A percentile compares a stretch with the other conserved stretches of the same genome.
phyloP scores from a whole-genome alignment of 1,140 invertebrate species.

The Melipona quadrifasciata region DNA sequence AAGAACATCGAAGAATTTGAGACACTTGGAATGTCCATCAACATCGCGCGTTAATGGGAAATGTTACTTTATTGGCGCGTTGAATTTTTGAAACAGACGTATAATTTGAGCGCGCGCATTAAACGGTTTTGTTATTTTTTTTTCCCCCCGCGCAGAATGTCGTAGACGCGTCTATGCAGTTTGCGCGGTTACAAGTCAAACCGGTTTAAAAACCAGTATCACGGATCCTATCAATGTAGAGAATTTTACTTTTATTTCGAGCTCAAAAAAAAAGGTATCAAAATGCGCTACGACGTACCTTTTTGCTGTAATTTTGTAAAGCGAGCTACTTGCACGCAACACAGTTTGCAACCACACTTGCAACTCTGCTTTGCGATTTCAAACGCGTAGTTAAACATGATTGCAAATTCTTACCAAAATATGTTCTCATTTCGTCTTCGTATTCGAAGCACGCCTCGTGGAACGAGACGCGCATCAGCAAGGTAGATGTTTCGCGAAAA shows the following conservation, averaged over 20 bases:
- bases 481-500: background rate
- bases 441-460: background rate
- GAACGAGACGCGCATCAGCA: background rate
- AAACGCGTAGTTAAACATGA: background rate
- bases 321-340: too few relatives aligned
- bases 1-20: background rate
- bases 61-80: background rate
- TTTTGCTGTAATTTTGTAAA: background rate
- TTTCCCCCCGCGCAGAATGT: constrained; percentile 20
- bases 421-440: background rate
- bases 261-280: background rate
- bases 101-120: background rate
- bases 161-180: constrained; percentile 27
- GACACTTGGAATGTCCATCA: background rate
- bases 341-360: background rate
- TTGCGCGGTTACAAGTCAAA: constrained; percentile 11
- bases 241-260: constrained; percentile 22
- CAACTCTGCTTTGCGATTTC: background rate
- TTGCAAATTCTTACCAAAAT: background rate
- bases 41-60: background rate
- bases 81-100: background rate
- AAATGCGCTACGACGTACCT: too few relatives aligned
- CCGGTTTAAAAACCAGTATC: constrained; percentile 35
- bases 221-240: constrained; percentile 18
- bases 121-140: background rate